Conservation (phyloP, 1,140 invertebrate species). For the Bombus ignitus region DNA sequence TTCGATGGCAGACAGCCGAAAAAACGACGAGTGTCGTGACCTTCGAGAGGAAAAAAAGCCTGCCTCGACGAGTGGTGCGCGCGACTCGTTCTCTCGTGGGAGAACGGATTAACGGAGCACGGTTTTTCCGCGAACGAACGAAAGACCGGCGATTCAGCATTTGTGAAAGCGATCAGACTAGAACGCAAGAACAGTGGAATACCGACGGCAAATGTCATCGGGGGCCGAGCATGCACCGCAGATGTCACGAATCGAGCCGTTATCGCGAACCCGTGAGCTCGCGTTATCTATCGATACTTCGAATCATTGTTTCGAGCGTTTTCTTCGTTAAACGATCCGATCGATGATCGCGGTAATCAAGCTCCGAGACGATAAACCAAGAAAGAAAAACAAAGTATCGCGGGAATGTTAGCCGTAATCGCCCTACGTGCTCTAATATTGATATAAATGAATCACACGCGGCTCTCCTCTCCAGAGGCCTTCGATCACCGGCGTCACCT, state of each 20-base stretch:
- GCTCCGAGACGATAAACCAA: not conserved
- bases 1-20: not conserved
- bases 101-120: conserved; percentile 11
- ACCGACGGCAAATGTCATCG: conserved; percentile 49
- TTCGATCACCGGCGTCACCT: conserved; percentile 56
- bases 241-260: not conserved
- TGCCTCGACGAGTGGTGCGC: not conserved
- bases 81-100: not conserved
- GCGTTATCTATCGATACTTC: conserved; percentile 6
- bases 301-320: not conserved
- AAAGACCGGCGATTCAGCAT: not conserved
- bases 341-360: conserved; percentile 8
- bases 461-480: conserved; percentile 51
- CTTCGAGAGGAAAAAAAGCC: not conserved
- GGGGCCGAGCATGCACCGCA: not conserved
- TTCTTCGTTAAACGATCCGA: not conserved
- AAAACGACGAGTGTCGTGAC: not conserved
- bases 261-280: not conserved
- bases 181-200: conserved; percentile 11
- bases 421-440: conserved; percentile 55
- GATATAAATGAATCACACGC: conserved; percentile 67
- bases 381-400: not conserved
- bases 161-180: not conserved
- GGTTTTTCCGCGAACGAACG: conserved; percentile 17
- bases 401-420: conserved; percentile 49